phyloP scores from a whole-genome alignment of 1,140 invertebrate species.

The Oncopeltus fasciatus region DNA sequence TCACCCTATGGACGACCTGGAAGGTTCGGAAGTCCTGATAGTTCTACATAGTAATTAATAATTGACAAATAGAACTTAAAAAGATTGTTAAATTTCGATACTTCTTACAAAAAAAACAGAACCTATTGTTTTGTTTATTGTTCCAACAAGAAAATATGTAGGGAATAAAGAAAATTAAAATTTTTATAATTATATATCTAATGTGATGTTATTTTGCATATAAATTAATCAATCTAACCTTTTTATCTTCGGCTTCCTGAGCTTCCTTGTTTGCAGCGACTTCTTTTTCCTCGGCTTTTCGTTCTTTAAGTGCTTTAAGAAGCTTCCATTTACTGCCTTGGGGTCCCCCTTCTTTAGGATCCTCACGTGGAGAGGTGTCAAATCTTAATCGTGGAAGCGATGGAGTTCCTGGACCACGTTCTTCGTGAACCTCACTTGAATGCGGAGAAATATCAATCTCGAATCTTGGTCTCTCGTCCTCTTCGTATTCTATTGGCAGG shows the following conservation, averaged over 20 bases:
- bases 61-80: no score
- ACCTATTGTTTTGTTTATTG: no score
- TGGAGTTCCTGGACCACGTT: slow-evolving; percentile 26
- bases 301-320: slow-evolving; percentile 72
- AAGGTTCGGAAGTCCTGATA: no score
- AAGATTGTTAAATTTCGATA: no score
- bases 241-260: not conserved
- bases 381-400: slow-evolving; percentile 41
- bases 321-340: slow-evolving; percentile 77
- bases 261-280: slow-evolving; percentile 32
- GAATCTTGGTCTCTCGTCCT: slow-evolving; percentile 36
- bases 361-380: slow-evolving; percentile 23
- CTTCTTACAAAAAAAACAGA: no score
- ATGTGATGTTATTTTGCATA: no score
- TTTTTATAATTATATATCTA: no score
- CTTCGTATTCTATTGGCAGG: slow-evolving; percentile 22
- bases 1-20: no score
- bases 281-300: slow-evolving; percentile 60
- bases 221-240: not conserved
- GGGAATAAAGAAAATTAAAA: no score
- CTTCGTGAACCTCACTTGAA: slow-evolving; percentile 18
- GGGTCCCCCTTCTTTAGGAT: slow-evolving; percentile 35
- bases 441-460: slow-evolving; percentile 25
- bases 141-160: no score
- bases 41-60: no score